Base-by-base conservation (phyloP, 2,113 vertebrate genomes). In the Eclectus roratus region DNA sequence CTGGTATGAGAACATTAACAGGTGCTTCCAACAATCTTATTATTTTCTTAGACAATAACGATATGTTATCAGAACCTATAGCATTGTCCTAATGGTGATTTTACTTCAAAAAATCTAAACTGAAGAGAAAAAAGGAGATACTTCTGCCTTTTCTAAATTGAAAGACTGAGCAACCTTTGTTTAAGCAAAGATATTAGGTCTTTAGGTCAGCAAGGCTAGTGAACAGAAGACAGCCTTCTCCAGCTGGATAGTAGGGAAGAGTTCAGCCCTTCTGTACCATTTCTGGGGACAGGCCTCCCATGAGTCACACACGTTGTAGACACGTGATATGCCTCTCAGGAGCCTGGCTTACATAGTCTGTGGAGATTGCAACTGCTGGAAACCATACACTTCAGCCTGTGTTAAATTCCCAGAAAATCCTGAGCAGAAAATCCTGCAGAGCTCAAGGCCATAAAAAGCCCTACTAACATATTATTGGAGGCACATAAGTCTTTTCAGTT, bases 311-410 rank as follows among this genome's bases (percentile, higher is more conserved):
- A 7, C 53, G 66, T 53, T 85, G 46, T 35, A 50, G 37, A 73
- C 50, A 17, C 66, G 15, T 23, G 23, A 80, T 76, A 90, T 66
- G 31, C 25, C 31, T 70, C 18, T 35, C 71, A 80, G 71, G 82
- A 93, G 27, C 29, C 80, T 84, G 83, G 43, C 69, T 94, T 78
- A 79, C 47, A 61, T 19, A 50, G 28, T 16, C 80, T 86, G 72
- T 55, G 69, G 55, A 94, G 85, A 52, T 63, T 94, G 79, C 83
- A 77, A 92, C 92, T 92, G 64, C 47, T 88, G 80, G 52, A 91
- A 95, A 70, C 46, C 35, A 56, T 24, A 47, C 15, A 46, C 25
- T 91, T 83, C 60, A 80, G 60, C 49, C 13, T 84, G n/a, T 28
- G 60, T 43, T 86, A 80, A 90, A 88, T 24, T 79, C 65, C 33